A percentile compares a stretch with the other conserved stretches of the same genome.
Conservation (phyloP, 2,888 invertebrate genomes). For the Melanotus villosus region DNA sequence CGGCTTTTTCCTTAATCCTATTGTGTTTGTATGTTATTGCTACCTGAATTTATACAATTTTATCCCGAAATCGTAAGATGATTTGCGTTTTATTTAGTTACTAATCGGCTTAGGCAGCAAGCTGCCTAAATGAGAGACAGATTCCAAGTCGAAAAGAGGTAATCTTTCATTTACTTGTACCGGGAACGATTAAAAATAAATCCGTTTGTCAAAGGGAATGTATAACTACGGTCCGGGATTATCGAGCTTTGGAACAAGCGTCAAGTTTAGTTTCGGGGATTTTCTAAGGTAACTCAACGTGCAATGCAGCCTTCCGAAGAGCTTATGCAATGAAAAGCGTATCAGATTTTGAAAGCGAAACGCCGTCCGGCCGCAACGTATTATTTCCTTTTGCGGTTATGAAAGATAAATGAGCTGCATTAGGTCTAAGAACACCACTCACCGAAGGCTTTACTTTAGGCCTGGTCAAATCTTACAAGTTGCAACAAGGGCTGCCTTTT, state of each 20-base stretch:
- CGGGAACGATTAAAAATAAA: slow-evolving; percentile 40
- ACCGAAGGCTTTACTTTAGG: slow-evolving; percentile 24
- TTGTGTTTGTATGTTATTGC: too few species aligned
- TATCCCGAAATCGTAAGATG: background rate
- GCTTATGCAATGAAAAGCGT: slow-evolving; percentile 40
- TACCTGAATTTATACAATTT: background rate
- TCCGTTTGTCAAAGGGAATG: slow-evolving; percentile 40
- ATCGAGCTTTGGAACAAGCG: slow-evolving; percentile 28
- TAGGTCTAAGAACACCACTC: slow-evolving; percentile 36
- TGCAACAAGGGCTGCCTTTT: slow-evolving; percentile 31
- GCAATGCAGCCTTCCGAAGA: slow-evolving; percentile 25
- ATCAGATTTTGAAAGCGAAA: slow-evolving; percentile 35
- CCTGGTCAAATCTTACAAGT: slow-evolving; percentile 36
- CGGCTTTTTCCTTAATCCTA: too few species aligned
- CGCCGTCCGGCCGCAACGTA: slow-evolving; percentile 10
- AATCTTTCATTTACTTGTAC: slow-evolving; percentile 32
- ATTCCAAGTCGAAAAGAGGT: slow-evolving; percentile 22
- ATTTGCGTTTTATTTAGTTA: slow-evolving; percentile 11
- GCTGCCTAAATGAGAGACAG: background rate
- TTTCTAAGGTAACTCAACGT: slow-evolving; percentile 36
- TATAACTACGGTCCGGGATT: slow-evolving; percentile 34
- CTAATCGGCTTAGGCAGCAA: slow-evolving; percentile 19
- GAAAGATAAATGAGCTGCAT: slow-evolving; percentile 42
- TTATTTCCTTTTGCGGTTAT: slow-evolving; percentile 42
- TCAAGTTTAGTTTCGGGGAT: slow-evolving; percentile 34